A percentile compares a stretch with the other conserved stretches of the same genome.
Evolutionary conservation across 2,797 vertebrate genomes (phyloP).

Genomic region (Buphagus erythrorhynchus): DNA sequence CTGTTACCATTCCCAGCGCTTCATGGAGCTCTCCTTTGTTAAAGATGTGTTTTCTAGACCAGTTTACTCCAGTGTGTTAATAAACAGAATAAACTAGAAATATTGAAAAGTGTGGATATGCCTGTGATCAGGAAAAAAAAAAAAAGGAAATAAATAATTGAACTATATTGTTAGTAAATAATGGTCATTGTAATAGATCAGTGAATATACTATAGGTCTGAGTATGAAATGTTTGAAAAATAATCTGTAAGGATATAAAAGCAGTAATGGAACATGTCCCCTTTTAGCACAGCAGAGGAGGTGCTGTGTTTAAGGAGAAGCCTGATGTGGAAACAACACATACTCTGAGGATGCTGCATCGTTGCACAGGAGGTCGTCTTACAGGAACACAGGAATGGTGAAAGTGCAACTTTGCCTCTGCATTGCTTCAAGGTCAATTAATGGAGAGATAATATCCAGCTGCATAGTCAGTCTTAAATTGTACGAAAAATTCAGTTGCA

Average conservation of each 20-base stretch:
- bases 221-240: background rate
- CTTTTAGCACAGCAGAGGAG: background rate
- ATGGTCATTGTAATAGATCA: background rate
- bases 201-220: background rate
- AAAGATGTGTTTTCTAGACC: background rate
- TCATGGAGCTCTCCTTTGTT: background rate
- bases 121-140: background rate
- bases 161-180: background rate
- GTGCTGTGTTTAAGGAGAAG: background rate
- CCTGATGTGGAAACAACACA: background rate
- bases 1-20: background rate
- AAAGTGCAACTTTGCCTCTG: conserved; percentile 45
- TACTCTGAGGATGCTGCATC: background rate
- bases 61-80: background rate
- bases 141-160: fast-evolving
- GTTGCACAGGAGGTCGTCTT: conserved; percentile 10
- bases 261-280: background rate
- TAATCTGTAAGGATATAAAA: background rate
- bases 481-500: background rate
- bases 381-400: conserved; percentile 20
- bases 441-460: background rate
- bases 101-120: background rate
- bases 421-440: conserved; percentile 54
- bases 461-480: background rate
- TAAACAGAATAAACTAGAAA: background rate